These are phyloP conservation scores for Rhineura floridana DNA, from an alignment of 2,113 vertebrate genomes.

Conservation along the genomic window DNA sequence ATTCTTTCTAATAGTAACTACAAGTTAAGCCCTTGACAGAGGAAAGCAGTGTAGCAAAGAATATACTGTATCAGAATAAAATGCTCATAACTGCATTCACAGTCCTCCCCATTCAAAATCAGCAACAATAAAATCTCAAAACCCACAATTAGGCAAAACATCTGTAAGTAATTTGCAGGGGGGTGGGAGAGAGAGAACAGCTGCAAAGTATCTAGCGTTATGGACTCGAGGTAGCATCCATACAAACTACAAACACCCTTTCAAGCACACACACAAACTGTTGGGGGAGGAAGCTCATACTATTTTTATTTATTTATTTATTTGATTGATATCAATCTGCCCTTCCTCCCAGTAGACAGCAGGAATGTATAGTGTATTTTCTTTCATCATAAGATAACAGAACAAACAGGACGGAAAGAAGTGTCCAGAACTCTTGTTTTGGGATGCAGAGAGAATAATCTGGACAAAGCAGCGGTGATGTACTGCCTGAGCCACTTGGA, in stretches of 20 bases:
- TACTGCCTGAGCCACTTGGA: neutral
- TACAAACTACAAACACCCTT: neutral
- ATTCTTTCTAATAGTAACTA: neutral
- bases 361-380: neutral
- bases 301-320: too few relatives aligned
- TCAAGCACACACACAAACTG: neutral
- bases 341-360: too few relatives aligned
- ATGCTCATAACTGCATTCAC: too few relatives aligned
- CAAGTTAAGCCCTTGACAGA: neutral
- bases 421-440: neutral
- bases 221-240: neutral
- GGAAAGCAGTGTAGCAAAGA: too few relatives aligned
- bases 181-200: neutral
- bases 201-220: neutral
- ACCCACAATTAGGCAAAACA: neutral
- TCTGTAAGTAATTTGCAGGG: neutral
- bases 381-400: neutral
- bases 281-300: too few relatives aligned
- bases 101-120: neutral
- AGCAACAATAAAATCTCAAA: neutral
- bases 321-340: too few relatives aligned
- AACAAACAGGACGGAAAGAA: neutral
- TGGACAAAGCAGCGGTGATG: too few relatives aligned
- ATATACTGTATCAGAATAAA: too few relatives aligned
- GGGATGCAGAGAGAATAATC: too few relatives aligned